Conservation (phyloP, 2,113 vertebrate genomes). For the Meriones unguiculatus region DNA sequence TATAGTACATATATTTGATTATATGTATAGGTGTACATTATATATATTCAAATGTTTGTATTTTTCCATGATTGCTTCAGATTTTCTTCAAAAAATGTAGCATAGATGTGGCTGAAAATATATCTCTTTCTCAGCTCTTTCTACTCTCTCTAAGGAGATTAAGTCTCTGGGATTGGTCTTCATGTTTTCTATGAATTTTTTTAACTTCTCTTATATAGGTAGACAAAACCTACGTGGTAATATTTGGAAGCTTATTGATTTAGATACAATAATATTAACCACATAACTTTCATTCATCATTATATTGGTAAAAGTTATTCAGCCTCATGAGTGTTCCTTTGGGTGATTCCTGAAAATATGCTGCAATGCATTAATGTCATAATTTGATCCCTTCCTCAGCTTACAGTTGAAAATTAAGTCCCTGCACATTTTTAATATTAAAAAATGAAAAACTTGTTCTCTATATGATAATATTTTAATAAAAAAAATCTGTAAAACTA, state of each 20-base stretch:
- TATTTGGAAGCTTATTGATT: neutral
- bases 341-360: neutral
- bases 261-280: neutral
- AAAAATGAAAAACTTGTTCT: slow-evolving; percentile 19
- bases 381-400: neutral
- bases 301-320: neutral
- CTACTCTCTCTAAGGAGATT: neutral
- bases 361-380: neutral
- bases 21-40: too few species aligned
- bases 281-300: neutral
- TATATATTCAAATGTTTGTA: neutral
- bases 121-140: neutral
- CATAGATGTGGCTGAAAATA: neutral
- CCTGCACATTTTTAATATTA: slow-evolving; percentile 22
- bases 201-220: neutral
- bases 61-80: neutral
- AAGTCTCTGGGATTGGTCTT: neutral
- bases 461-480: neutral
- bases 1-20: neutral
- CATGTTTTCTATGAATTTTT: neutral
- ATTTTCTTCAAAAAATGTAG: neutral
- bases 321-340: neutral
- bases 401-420: slow-evolving; percentile 28
- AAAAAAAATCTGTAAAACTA: neutral
- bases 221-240: neutral